phyloP scores from a whole-genome alignment of 2,113 vertebrate genomes.

The Pungitius pungitius region DNA sequence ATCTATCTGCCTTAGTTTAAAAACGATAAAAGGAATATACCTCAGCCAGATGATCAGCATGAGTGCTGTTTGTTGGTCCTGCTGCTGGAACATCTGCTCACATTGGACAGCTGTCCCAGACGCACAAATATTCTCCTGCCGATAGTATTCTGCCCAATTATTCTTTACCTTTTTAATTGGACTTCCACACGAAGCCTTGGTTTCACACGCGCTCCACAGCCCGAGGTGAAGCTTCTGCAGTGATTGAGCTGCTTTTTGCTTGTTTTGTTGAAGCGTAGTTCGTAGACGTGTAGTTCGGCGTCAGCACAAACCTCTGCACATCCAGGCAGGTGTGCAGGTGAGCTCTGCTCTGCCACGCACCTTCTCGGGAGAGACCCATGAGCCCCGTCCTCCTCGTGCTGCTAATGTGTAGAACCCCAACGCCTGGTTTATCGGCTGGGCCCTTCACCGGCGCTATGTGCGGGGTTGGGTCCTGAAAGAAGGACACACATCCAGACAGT shows the following conservation, averaged over 20 bases:
- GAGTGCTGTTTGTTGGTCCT: not conserved
- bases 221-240: not conserved
- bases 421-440: not conserved
- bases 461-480: no score
- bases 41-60: not conserved
- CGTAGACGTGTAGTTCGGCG: not conserved
- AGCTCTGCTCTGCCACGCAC: not conserved
- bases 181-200: not conserved
- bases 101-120: not conserved
- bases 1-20: not conserved
- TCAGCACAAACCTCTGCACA: not conserved
- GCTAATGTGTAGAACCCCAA: slow-evolving; percentile 3
- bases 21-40: no score
- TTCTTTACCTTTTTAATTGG: not conserved
- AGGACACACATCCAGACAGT: slow-evolving; percentile 30
- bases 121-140: not conserved
- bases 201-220: not conserved
- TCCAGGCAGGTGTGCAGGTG: not conserved
- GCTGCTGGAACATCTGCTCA: not conserved
- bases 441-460: no score
- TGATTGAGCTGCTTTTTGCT: not conserved
- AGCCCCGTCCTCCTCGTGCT: slow-evolving; percentile 2
- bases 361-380: not conserved
- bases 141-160: not conserved
- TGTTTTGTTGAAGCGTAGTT: slow-evolving; percentile 6